Percentiles rank a stretch among this genome's conserved stretches.
Evolutionary conservation across 2,888 invertebrate genomes (phyloP).

Genomic region (Ariolimax columbianus): DNA sequence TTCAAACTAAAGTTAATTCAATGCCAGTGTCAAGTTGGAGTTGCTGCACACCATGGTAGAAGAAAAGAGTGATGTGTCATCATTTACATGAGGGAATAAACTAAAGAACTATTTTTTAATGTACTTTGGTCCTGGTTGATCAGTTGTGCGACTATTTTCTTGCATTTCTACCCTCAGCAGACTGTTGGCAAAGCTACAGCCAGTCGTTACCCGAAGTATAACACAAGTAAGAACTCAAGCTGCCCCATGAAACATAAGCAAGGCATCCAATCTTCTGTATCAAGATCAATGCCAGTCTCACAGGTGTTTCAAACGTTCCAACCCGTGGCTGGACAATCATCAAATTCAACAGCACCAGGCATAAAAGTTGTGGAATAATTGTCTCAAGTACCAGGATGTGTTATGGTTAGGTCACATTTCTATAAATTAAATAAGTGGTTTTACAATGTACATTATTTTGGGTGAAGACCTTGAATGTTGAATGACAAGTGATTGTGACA

Average conservation of each 20-base stretch:
- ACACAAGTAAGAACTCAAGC: background rate
- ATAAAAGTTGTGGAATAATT: conserved; percentile 50
- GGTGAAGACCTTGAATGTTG: too few species aligned
- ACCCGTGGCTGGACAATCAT: conserved; percentile 46
- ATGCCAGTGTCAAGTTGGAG: too few species aligned
- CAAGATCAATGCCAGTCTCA: background rate
- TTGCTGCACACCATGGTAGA: too few species aligned
- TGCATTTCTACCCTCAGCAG: conserved; percentile 56
- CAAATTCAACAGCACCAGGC: background rate
- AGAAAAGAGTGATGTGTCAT: too few species aligned
- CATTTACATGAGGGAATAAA: too few species aligned
- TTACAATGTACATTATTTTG: too few species aligned
- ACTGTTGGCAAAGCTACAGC: conserved; percentile 76
- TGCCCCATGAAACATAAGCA: background rate
- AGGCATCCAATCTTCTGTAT: background rate
- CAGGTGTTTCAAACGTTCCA: conserved; percentile 35
- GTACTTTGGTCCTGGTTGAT: too few species aligned
- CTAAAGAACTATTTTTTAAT: too few species aligned
- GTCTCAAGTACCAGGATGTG: conserved; percentile 2
- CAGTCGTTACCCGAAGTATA: conserved; percentile 61
- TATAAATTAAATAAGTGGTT: too few species aligned
- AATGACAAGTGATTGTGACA: too few species aligned
- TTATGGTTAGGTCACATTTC: background rate
- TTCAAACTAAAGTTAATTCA: too few species aligned
- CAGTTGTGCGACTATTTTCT: background rate